phyloP scores from a whole-genome alignment of 2,113 vertebrate genomes.

The Melanerpes aurifrons region DNA sequence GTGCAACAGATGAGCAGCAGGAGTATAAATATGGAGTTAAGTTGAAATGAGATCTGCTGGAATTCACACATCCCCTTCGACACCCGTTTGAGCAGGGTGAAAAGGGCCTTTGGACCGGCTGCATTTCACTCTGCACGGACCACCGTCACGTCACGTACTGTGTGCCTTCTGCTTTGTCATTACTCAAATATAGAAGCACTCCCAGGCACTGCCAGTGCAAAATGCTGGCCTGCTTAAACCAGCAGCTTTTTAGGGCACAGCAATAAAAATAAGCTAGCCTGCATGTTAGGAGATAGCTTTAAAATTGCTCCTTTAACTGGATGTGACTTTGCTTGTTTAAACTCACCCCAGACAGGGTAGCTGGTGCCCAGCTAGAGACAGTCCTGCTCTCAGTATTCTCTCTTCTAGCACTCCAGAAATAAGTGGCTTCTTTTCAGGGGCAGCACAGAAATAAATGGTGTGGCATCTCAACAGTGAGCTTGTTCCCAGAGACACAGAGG shows the following conservation, averaged over 20 bases:
- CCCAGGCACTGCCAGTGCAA: not conserved
- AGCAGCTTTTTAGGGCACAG: not conserved
- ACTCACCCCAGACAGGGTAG: not conserved
- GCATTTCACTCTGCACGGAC: not conserved
- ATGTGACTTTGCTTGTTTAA: not conserved
- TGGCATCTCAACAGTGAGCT: not conserved
- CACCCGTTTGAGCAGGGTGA: not conserved
- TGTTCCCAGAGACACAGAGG: not conserved
- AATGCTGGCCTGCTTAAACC: not conserved
- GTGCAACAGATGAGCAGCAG: conserved; percentile 40
- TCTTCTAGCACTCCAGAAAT: not conserved
- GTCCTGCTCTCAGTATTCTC: not conserved
- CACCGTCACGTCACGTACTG: not conserved
- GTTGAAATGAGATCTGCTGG: conserved; percentile 58
- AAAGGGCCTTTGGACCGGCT: not conserved
- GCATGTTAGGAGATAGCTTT: not conserved
- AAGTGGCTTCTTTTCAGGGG: not conserved
- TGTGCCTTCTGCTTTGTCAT: not conserved
- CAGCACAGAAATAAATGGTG: not conserved
- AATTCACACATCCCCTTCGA: conserved; percentile 45
- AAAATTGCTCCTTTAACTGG: not conserved
- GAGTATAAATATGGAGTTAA: conserved; percentile 30
- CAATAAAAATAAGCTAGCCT: not conserved
- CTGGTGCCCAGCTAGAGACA: not conserved
- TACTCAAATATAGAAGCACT: conserved; percentile 1